These are phyloP conservation scores for Cladorhizidae sp. DNA, from an alignment of 37 sponge, comb jelly and placozoan genomes.

Conservation along the genomic window DNA sequence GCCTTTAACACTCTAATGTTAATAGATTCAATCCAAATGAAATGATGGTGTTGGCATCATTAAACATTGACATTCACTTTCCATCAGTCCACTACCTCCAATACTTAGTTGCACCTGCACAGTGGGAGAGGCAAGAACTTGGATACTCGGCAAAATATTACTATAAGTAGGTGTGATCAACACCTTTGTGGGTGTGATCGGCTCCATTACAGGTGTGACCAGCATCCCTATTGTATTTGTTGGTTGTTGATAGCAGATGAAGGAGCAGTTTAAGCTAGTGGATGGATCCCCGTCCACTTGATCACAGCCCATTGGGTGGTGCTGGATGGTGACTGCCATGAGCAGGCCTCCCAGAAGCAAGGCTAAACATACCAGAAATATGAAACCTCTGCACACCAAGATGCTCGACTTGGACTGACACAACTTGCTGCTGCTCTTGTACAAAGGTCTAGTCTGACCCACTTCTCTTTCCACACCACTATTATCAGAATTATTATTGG, in stretches of 20 bases:
- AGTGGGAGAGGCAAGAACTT: not conserved
- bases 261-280: not conserved
- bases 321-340: not conserved
- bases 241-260: not conserved
- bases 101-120: not conserved
- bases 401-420: not conserved
- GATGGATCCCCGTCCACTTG: no score
- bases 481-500: no score
- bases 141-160: not conserved
- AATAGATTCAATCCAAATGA: no score
- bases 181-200: not conserved
- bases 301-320: not conserved
- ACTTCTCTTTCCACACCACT: no score
- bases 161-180: not conserved
- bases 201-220: not conserved
- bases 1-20: no score
- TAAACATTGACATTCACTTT: not conserved
- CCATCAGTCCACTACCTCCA: not conserved
- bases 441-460: no score
- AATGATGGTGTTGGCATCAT: not conserved
- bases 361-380: conserved; percentile 5
- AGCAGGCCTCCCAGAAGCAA: not conserved
- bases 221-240: not conserved
- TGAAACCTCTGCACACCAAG: conserved; percentile 1
- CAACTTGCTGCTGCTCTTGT: not conserved